Percentiles rank a stretch among this genome's conserved stretches.
These are phyloP conservation scores for Nymphalis io DNA, from an alignment of 1,140 invertebrate species.

Conservation along the genomic window DNA sequence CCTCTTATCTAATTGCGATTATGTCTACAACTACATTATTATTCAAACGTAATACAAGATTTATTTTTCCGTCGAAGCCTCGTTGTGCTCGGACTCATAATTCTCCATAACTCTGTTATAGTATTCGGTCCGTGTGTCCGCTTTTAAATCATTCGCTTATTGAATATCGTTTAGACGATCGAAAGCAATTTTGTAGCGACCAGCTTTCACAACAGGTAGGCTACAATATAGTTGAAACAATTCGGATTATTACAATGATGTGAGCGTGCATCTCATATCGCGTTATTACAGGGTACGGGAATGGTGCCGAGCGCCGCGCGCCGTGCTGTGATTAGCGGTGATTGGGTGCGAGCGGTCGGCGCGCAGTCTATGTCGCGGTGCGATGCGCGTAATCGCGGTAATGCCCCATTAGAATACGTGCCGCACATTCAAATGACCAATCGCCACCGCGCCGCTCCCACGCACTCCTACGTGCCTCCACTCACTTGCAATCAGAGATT, in stretches of 20 bases:
- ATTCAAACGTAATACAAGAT: not conserved
- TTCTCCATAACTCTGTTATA: not conserved
- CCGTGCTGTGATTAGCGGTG: constrained; percentile 29
- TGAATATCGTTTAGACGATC: constrained; percentile 28
- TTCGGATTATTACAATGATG: constrained; percentile 30
- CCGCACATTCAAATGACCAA: constrained; percentile 30
- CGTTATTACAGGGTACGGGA: constrained; percentile 31
- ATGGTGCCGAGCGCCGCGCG: constrained; percentile 5
- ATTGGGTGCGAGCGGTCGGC: constrained; percentile 33
- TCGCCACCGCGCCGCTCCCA: constrained; percentile 30
- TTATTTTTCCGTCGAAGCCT: not conserved
- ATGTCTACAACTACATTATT: constrained; percentile 8
- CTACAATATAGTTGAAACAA: constrained; percentile 15
- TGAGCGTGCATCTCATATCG: constrained; percentile 34
- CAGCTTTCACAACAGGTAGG: constrained; percentile 16
- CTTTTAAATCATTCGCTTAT: constrained; percentile 9
- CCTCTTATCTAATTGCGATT: constrained; percentile 16
- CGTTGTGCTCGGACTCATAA: not conserved
- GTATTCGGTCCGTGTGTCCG: not conserved
- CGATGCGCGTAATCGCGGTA: constrained; percentile 17
- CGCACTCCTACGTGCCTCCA: constrained; percentile 21
- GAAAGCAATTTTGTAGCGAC: constrained; percentile 7
- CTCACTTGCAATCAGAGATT: not conserved
- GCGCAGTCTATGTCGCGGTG: constrained; percentile 2
- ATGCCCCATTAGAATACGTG: constrained; percentile 40